Base-by-base conservation (phyloP, 2,113 vertebrate species). In the Tachysurus fulvidraco region DNA sequence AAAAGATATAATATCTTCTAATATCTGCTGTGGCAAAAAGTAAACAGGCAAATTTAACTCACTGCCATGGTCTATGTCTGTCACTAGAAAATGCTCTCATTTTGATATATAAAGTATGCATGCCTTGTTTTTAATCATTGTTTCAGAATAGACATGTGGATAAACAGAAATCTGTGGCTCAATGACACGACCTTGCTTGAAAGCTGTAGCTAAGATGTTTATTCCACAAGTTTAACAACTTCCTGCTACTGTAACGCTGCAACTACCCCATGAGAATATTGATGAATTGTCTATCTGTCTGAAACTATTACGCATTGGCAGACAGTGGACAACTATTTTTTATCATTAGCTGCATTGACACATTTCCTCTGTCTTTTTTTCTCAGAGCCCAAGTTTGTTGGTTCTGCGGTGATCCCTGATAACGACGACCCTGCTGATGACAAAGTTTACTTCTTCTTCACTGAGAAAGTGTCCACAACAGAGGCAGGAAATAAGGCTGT, bases 391-490 rank as follows among this genome's bases (percentile, higher is more conserved):
- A 99, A 96, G 92, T 99, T 99, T 16, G 96, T 99, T 86, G 96
- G 96, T 19, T 96, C 97, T 0, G 96, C 95, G 23, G 93, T 98
- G 92, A 97, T 99, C 88, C 97, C 97, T 25, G 98, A 99, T 92
- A 99, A 98, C 5, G 96, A 99, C 78, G 98, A 99, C 91, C 95
- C 92, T 0, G 96, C 98, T 16, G 98, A 99, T 89, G 97, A 98
- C 89, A 99, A 99, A 93, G 94, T 98, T 0, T 99, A 99, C 92
- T 98, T 97, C 93, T 99, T 99, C 94, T 99, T 99, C 88, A 98
- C 97, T 17, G 98, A 99, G 91, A 97, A 96, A 89, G 97, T 97
- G 10, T 79, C 94, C 80, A 96, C 97, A 50, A 92, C 93, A 0
- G 98, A 97, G 81, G 95, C 94, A 28, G 94, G 88, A 1, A 92